These are phyloP conservation scores for Onthophagus sagittarius DNA, from an alignment of 2,888 invertebrate genomes.

Conservation along the genomic window DNA sequence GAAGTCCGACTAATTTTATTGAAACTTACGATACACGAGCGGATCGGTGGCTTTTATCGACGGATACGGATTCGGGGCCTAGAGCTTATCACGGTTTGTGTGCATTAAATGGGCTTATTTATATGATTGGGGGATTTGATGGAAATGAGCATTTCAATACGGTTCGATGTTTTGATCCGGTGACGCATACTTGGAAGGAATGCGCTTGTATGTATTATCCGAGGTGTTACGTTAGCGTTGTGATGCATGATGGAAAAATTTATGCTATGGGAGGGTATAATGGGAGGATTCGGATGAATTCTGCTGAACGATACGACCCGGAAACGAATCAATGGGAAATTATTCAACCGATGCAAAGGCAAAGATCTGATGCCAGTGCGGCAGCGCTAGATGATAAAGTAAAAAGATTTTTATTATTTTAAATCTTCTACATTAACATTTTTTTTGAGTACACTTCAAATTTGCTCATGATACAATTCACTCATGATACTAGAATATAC, in stretches of 20 bases:
- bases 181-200: slow-evolving; percentile 69
- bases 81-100: slow-evolving; percentile 79
- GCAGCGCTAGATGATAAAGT: slow-evolving; percentile 64
- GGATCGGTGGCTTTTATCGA: slow-evolving; percentile 71
- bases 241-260: slow-evolving; percentile 64
- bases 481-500: too few relatives aligned
- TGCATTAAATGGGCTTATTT: slow-evolving; percentile 64
- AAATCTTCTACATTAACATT: not conserved
- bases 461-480: too few relatives aligned
- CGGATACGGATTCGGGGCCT: slow-evolving; percentile 63
- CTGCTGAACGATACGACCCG: slow-evolving; percentile 76
- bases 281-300: slow-evolving; percentile 69
- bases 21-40: slow-evolving; percentile 77
- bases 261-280: slow-evolving; percentile 84
- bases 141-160: slow-evolving; percentile 75
- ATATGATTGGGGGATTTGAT: slow-evolving; percentile 81
- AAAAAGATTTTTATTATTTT: slow-evolving; percentile 14
- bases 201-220: slow-evolving; percentile 78
- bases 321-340: slow-evolving; percentile 74
- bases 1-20: slow-evolving; percentile 76
- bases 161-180: slow-evolving; percentile 76
- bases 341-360: slow-evolving; percentile 70
- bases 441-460: not conserved
- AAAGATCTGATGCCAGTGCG: slow-evolving; percentile 75
- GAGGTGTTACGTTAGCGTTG: slow-evolving; percentile 76